phyloP scores from a whole-genome alignment of 2,888 invertebrate genomes.

The Apotomis betuletana region DNA sequence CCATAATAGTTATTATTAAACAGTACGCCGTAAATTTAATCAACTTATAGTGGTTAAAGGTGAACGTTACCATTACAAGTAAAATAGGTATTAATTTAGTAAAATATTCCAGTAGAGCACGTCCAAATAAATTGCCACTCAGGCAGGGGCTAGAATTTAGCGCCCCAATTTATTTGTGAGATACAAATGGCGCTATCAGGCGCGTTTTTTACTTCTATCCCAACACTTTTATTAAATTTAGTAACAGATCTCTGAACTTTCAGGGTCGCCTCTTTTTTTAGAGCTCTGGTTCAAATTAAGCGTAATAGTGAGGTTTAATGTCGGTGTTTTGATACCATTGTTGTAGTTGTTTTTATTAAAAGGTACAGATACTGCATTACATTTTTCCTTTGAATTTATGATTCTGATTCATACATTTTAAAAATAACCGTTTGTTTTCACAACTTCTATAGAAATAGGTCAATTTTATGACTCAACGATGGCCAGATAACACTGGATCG shows the following conservation, averaged over 20 bases:
- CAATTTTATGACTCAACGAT: too few relatives aligned
- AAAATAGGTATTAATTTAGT: not conserved
- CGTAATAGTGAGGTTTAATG: too few relatives aligned
- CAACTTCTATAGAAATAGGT: too few relatives aligned
- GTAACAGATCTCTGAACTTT: not conserved
- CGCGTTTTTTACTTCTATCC: slow-evolving; percentile 1
- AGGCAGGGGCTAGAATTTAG: slow-evolving; percentile 12
- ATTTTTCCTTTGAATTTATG: too few relatives aligned
- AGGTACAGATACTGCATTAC: not conserved
- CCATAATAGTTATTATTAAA: not conserved
- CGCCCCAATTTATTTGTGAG: slow-evolving; percentile 24
- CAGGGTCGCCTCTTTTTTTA: slow-evolving; percentile 1
- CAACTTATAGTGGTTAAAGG: not conserved
- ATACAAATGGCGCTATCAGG: slow-evolving; percentile 30
- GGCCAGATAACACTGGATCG: too few relatives aligned
- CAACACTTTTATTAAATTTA: slow-evolving; percentile 16
- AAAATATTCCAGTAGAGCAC: slow-evolving; percentile 10
- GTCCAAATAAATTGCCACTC: slow-evolving; percentile 28
- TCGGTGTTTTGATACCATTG: too few relatives aligned
- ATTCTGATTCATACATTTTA: too few relatives aligned
- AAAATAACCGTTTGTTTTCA: too few relatives aligned
- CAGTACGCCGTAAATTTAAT: not conserved
- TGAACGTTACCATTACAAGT: not conserved
- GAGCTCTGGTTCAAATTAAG: not conserved
- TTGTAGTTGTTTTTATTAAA: too few relatives aligned